Base-by-base conservation (phyloP, 2,113 vertebrate genomes). In the Hemiscyllium ocellatum region DNA sequence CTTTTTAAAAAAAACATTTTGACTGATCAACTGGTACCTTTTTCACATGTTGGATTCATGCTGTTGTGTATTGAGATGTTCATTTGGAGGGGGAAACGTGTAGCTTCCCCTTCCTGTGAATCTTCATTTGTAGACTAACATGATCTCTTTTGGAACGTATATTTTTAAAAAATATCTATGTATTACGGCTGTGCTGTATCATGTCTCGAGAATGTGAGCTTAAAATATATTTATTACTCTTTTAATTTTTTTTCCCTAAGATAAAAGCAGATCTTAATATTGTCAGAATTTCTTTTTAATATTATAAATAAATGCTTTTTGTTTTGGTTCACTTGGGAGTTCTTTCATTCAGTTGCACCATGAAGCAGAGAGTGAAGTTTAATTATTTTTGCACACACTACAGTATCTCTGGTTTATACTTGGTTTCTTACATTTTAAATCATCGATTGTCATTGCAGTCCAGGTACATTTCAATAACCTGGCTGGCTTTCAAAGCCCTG, bases 211-310 rank as follows among this genome's bases (percentile, higher is more conserved):
- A 66, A 93, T 93, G 89, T 93, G 61, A 61, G 89, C 89, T 93
- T 68, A n/a, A n/a, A 93, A 93, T 8, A 66, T 26, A 87, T 61
- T 61, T 61, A 61, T 61, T 61, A 42, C 3, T 93, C 66, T 93
- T 93, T 91, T 47, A 47, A 91, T 91, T 91, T 1, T 65, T 61
- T 37, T 20, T 83, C 37, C 61, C 6, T 93, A 66, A 93, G 66
- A 93, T 68, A 66, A 93, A 93, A 93, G 19, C 61, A 66, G 8
- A 93, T 66, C 66, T 93, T 93, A 37, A 68, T 93, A 93, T 8
- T 66, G 89, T 20, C 22, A 5, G 33, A 91, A 22, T 42, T 66
- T 93, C 6, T 37, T 29, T 47, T 5, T 15, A 37, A 37, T 76
- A 20, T 42, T 42, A 3, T 19, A 13, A 83, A 42, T 42, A 22